phyloP scores from a whole-genome alignment of 2,113 vertebrate species.

The Chaenogobius annularis region DNA sequence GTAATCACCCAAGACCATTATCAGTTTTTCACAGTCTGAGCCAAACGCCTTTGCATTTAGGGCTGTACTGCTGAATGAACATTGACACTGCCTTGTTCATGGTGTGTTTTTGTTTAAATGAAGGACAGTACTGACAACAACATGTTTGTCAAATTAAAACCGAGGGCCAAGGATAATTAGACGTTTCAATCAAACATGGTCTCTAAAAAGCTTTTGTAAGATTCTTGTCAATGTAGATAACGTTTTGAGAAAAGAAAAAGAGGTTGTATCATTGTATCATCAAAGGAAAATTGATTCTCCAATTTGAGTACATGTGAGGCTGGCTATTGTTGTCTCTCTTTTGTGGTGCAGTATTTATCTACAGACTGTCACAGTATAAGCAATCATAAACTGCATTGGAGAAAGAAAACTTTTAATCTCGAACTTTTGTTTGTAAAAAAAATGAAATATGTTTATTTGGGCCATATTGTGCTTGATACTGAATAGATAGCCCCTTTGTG shows the following conservation, averaged over 20 bases:
- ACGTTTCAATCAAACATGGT: neutral
- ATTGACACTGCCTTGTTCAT: slow-evolving; percentile 7
- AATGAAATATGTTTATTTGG: neutral
- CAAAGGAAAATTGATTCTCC: neutral
- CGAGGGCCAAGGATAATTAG: neutral
- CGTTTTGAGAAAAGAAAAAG: neutral
- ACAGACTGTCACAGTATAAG: neutral
- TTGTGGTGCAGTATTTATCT: neutral
- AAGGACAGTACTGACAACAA: neutral
- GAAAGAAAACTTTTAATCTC: slow-evolving; percentile 11
- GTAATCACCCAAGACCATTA: slow-evolving; percentile 49
- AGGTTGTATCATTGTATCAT: neutral
- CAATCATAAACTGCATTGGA: neutral
- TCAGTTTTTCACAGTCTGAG: slow-evolving; percentile 45
- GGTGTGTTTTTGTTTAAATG: neutral
- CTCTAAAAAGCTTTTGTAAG: neutral
- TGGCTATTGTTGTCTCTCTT: neutral
- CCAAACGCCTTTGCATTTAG: slow-evolving; percentile 22
- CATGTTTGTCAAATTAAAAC: neutral
- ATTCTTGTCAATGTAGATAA: neutral
- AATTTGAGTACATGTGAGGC: neutral
- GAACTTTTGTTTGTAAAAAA: slow-evolving; percentile 19
- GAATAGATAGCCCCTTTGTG: slow-evolving; percentile 15
- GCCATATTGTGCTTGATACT: slow-evolving; percentile 17
- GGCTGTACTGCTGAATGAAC: slow-evolving; percentile 25